Evolutionary conservation across 2,113 vertebrate genomes (phyloP), one percentile per base, ranked within the genome.

Genomic region (Campylomormyrus tamandua): DNA sequence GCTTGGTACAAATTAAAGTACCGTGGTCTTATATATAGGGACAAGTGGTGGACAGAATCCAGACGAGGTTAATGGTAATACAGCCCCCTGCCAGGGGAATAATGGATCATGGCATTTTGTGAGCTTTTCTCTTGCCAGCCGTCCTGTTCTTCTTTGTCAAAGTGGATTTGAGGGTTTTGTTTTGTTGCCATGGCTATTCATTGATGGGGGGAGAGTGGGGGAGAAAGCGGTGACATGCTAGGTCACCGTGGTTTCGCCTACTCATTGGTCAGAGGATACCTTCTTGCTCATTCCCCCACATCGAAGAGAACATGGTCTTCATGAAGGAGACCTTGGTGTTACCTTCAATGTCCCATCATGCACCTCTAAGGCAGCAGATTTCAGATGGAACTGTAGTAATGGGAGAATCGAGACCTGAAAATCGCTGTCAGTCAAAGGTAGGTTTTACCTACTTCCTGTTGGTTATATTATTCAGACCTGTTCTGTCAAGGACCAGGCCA

Each of bases 51-150:
- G 45, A 91, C 93, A 90, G 92, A 92, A 91, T 91, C 91, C 90
- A 91, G 56, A 92, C 91, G 80, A 90, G 90, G 49, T 83, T 80
- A 52, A 89, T 83, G 27, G 31, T 91, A 93, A 94, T 94, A 91
- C 84, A 2, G 80, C 27, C 13, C 53, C 90, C 91, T 92, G 89
- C 83, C 58, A 45, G 58, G 90, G 91, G 92, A 93, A 92, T 90
- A 93, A 94, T 92, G 89, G 85, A 88, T 24, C 53, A 87, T 87
- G 86, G 89, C 91, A 89, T 91, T 80, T 90, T 92, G 83, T 93
- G 91, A 92, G 92, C 92, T 89, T 93, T 93, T 93, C 35, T 42
- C 74, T 42, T 93, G 93, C 91, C 92, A 93, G 90, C 92, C 91
- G 90, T 31, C 90, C 89, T 83, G 90, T 88, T 89, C 88, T 11